Percentiles rank a stretch among this genome's conserved stretches.
phyloP scores from a whole-genome alignment of 2,797 vertebrate species.

The Morus bassanus region DNA sequence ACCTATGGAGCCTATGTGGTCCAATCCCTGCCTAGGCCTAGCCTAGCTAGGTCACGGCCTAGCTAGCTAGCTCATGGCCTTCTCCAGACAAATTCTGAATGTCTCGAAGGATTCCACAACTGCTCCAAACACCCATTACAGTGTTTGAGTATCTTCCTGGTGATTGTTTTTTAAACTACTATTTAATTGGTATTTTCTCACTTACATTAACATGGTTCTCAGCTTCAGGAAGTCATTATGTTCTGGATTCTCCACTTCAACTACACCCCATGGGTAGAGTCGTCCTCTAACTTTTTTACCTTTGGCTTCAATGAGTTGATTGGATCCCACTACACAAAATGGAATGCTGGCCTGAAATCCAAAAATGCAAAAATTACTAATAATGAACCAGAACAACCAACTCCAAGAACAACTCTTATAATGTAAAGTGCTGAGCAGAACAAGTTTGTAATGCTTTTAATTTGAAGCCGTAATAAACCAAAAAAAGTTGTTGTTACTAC shows the following conservation, averaged over 20 bases:
- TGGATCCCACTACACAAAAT: conserved; percentile 95
- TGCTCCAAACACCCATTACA: rapidly evolving
- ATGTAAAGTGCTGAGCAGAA: too few species aligned
- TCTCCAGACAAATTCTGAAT: neutral
- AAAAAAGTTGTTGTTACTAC: neutral
- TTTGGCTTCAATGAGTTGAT: conserved; percentile 97
- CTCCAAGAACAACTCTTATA: neutral
- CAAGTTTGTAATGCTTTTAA: neutral
- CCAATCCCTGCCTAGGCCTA: neutral
- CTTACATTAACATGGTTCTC: conserved; percentile 97
- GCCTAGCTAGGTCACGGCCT: neutral
- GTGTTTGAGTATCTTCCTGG: neutral
- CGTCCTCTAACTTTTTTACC: conserved; percentile 98
- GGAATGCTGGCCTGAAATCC: conserved; percentile 89
- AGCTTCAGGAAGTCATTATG: conserved; percentile 98
- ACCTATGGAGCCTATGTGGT: neutral
- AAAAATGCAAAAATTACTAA: neutral
- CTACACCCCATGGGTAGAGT: conserved; percentile 96
- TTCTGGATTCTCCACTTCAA: conserved; percentile 97
- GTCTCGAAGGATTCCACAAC: neutral
- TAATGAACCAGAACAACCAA: neutral
- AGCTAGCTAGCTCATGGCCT: neutral
- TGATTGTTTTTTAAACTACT: neutral
- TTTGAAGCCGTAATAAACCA: neutral
- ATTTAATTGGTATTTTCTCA: neutral